These are phyloP conservation scores for Polymixis lichenea DNA, from an alignment of 2,888 invertebrate species.

Conservation along the genomic window DNA sequence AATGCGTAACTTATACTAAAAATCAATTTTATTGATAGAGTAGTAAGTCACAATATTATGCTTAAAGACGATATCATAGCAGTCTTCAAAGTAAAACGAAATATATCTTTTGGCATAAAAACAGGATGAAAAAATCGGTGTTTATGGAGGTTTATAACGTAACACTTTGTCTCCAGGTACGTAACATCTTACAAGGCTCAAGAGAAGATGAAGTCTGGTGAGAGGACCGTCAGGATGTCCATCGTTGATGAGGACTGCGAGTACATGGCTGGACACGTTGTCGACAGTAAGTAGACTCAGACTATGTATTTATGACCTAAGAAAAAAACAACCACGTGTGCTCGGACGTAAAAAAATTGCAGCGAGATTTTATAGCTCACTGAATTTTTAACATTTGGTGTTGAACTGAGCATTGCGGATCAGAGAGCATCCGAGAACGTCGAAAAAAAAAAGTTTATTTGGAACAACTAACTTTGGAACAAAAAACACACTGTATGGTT, in stretches of 20 bases:
- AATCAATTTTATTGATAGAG: background rate
- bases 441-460: too few species aligned
- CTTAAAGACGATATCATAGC: background rate
- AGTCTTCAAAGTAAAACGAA: background rate
- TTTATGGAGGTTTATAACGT: background rate
- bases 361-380: too few species aligned
- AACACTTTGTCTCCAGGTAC: slow-evolving; percentile 80
- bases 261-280: slow-evolving; percentile 94
- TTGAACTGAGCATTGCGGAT: too few species aligned
- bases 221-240: slow-evolving; percentile 91
- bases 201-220: slow-evolving; percentile 92
- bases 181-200: slow-evolving; percentile 93
- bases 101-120: background rate
- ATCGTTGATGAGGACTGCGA: slow-evolving; percentile 92
- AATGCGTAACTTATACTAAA: background rate
- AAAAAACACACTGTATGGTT: too few species aligned
- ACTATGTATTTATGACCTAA: too few species aligned
- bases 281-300: slow-evolving; percentile 92
- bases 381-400: too few species aligned
- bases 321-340: too few species aligned
- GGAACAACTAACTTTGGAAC: too few species aligned
- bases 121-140: background rate
- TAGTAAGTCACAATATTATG: background rate
- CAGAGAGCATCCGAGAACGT: too few species aligned
- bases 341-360: too few species aligned